phyloP scores from a whole-genome alignment of 2,888 invertebrate species.

The Plusia festucae region DNA sequence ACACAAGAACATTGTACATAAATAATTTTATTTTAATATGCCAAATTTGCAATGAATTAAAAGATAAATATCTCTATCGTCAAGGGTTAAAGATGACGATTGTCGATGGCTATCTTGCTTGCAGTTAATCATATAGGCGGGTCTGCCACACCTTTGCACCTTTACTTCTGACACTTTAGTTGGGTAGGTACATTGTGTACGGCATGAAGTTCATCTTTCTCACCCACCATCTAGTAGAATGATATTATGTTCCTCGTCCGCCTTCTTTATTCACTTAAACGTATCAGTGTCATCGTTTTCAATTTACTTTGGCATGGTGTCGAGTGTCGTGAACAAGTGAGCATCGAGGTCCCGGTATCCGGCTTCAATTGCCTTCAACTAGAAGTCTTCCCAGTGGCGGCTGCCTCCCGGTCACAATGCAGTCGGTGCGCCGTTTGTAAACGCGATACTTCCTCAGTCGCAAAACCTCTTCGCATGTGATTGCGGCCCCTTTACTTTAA shows the following conservation, averaged over 20 bases:
- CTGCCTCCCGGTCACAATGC: conserved; percentile 74
- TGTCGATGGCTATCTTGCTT: conserved; percentile 58
- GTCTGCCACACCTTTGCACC: conserved; percentile 61
- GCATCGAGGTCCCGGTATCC: conserved; percentile 72
- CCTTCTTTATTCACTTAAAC: conserved; percentile 69
- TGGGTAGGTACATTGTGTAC: conserved; percentile 31
- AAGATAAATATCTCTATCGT: conserved; percentile 50
- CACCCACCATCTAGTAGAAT: conserved; percentile 57
- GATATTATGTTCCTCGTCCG: conserved; percentile 51
- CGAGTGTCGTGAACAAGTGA: conserved; percentile 76
- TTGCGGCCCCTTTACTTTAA: conserved; percentile 87
- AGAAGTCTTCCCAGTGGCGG: conserved; percentile 66
- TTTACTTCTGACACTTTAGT: conserved; percentile 60
- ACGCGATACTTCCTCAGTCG: conserved; percentile 88
- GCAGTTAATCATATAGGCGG: conserved; percentile 64
- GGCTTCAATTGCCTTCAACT: conserved; percentile 79
- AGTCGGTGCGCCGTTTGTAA: conserved; percentile 86
- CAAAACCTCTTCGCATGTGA: conserved; percentile 83
- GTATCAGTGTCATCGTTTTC: conserved; percentile 74
- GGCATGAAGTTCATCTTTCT: conserved; percentile 53
- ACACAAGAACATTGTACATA: conserved; percentile 7
- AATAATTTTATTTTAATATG: conserved; percentile 25
- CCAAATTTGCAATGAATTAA: conserved; percentile 45
- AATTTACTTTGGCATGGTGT: conserved; percentile 72
- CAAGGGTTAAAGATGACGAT: conserved; percentile 56